Conservation (phyloP, 1,140 invertebrate species). For the Linepithema humile region DNA sequence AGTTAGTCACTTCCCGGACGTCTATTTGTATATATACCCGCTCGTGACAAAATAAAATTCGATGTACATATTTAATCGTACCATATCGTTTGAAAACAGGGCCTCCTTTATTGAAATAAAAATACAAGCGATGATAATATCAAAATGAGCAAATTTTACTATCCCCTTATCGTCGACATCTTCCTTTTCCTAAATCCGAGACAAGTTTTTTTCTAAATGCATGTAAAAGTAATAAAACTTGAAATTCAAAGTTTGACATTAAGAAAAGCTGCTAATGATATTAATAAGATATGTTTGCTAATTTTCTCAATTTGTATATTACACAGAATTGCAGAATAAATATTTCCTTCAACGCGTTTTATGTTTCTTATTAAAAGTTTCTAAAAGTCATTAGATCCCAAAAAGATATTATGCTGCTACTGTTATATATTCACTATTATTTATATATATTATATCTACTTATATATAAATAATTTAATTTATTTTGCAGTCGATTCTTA, state of each 20-base stretch:
- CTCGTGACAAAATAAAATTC: slow-evolving; percentile 83
- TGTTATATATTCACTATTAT: neutral
- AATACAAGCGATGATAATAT: slow-evolving; percentile 54
- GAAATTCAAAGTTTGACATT: neutral
- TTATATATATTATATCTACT: too few species aligned
- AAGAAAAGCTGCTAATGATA: neutral
- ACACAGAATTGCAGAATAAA: neutral
- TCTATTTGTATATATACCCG: slow-evolving; percentile 83
- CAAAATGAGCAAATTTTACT: slow-evolving; percentile 17
- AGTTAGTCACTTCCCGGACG: slow-evolving; percentile 72
- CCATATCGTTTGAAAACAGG: slow-evolving; percentile 58
- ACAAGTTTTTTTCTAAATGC: neutral
- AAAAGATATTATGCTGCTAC: neutral
- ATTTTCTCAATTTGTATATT: neutral
- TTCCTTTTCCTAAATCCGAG: neutral
- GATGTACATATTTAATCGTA: slow-evolving; percentile 82
- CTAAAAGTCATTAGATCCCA: neutral
- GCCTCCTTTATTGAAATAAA: slow-evolving; percentile 51
- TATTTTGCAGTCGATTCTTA: neutral
- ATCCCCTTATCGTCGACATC: neutral
- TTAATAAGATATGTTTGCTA: neutral
- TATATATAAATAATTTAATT: too few species aligned
- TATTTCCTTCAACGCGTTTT: neutral
- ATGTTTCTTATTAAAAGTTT: neutral
- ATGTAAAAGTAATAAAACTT: neutral